phyloP scores from a whole-genome alignment of 2,797 vertebrate genomes.

The Macroramphosus scolopax region DNA sequence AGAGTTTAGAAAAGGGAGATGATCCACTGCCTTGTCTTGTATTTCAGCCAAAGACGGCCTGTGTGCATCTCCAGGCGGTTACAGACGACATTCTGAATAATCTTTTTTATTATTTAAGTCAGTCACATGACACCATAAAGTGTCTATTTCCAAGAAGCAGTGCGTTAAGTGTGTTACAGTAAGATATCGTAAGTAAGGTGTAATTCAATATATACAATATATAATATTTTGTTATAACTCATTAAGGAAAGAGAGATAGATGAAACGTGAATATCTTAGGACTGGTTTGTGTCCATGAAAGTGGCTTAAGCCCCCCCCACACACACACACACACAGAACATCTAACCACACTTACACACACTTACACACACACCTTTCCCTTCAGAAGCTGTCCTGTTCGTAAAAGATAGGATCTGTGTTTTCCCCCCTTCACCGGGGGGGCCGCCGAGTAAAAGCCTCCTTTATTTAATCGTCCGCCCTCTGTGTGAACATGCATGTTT shows the following conservation, averaged over 20 bases:
- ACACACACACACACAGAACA: conserved; percentile 14
- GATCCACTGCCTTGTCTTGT: neutral
- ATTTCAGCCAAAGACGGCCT: neutral
- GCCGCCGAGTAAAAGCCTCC: conserved; percentile 50
- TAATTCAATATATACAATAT: too few species aligned
- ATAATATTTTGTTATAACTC: too few species aligned
- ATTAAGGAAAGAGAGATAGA: too few species aligned
- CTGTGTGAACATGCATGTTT: conserved; percentile 38
- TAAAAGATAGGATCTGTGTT: conserved; percentile 59
- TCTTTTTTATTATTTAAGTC: neutral
- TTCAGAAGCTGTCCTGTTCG: conserved; percentile 50
- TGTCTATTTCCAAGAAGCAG: too few species aligned
- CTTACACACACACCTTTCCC: conserved; percentile 5
- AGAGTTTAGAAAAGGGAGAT: conserved; percentile 2
- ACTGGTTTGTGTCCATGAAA: too few species aligned
- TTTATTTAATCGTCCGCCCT: conserved; percentile 49
- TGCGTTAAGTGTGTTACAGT: too few species aligned
- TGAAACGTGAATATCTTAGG: too few species aligned
- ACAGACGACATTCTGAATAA: neutral
- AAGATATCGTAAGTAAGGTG: too few species aligned
- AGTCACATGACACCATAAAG: neutral
- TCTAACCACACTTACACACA: conserved; percentile 5
- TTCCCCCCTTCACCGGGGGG: conserved; percentile 36
- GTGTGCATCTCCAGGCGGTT: too few species aligned
- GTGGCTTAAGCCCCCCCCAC: too few species aligned